These are phyloP conservation scores for Orussus abietinus DNA, from an alignment of 1,140 invertebrate genomes.

Conservation along the genomic window DNA sequence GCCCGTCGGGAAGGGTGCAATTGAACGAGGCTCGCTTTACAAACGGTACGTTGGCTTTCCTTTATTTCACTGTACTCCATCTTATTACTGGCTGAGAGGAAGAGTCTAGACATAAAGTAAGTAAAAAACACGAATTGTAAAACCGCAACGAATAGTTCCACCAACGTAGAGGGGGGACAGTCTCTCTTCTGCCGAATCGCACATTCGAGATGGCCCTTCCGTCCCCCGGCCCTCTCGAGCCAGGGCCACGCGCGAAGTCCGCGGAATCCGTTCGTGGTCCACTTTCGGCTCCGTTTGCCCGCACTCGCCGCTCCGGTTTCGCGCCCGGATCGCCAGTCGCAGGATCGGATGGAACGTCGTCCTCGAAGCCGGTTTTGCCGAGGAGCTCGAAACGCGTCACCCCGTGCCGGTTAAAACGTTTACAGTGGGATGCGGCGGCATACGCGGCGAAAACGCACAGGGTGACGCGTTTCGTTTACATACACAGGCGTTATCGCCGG, in stretches of 20 bases:
- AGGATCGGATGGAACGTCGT: too few species aligned
- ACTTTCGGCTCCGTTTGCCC: conserved; percentile 10
- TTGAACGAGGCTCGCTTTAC: conserved; percentile 28
- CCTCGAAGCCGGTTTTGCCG: too few species aligned
- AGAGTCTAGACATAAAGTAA: conserved; percentile 41
- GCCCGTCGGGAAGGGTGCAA: conserved; percentile 3
- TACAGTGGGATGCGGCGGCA: too few species aligned
- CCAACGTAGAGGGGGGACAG: conserved; percentile 27
- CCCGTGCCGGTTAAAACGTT: too few species aligned
- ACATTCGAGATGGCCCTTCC: conserved; percentile 29
- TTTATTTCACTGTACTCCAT: conserved; percentile 41
- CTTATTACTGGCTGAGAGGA: conserved; percentile 43
- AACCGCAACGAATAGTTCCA: conserved; percentile 38
- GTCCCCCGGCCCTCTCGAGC: conserved; percentile 7
- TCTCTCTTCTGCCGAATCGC: conserved; percentile 26
- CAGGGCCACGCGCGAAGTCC: conserved; percentile 42
- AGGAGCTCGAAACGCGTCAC: too few species aligned
- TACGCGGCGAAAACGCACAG: too few species aligned
- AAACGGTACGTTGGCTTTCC: conserved; percentile 38
- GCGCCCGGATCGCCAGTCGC: conserved; percentile 46
- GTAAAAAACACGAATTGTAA: conserved; percentile 43
- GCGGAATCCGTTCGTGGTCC: conserved; percentile 42
- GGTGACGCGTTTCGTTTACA: too few species aligned
- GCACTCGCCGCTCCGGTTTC: conserved; percentile 48
- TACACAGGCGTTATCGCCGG: too few species aligned